Conservation (phyloP, 2,113 vertebrate species). For the Phrynocephalus versicolor region DNA sequence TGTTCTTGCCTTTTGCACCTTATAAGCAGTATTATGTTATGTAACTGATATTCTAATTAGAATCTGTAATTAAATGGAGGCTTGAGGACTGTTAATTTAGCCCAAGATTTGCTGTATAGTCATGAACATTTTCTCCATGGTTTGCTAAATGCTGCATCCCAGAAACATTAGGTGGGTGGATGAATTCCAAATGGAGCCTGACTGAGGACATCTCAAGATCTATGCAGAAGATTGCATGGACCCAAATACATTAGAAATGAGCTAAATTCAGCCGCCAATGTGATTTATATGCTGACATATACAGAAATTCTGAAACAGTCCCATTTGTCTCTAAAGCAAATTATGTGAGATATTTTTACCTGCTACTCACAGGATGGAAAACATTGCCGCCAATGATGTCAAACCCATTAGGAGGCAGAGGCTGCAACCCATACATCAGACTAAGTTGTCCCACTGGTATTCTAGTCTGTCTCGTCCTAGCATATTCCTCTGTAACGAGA, state of each 20-base stretch:
- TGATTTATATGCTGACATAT: neutral
- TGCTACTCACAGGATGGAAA: too few relatives aligned
- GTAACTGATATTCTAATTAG: neutral
- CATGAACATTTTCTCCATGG: neutral
- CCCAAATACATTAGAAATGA: neutral
- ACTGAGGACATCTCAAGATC: neutral
- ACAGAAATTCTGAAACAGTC: too few relatives aligned
- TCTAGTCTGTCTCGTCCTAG: too few relatives aligned
- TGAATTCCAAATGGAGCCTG: too few relatives aligned
- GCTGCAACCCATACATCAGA: too few relatives aligned
- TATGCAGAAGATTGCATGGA: neutral
- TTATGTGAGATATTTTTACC: too few relatives aligned
- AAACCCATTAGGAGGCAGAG: too few relatives aligned
- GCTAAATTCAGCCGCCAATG: neutral
- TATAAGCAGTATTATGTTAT: neutral
- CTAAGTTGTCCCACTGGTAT: too few relatives aligned
- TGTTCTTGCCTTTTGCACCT: neutral
- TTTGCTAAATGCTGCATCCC: neutral
- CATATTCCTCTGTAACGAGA: too few relatives aligned
- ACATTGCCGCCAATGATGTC: too few relatives aligned
- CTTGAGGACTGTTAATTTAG: neutral
- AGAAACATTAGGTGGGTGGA: too few relatives aligned
- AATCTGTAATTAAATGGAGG: neutral
- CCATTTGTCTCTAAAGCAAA: too few relatives aligned
- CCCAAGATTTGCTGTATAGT: neutral